These are phyloP conservation scores for Myodes glareolus DNA, from an alignment of 2,113 vertebrate genomes.

Conservation along the genomic window DNA sequence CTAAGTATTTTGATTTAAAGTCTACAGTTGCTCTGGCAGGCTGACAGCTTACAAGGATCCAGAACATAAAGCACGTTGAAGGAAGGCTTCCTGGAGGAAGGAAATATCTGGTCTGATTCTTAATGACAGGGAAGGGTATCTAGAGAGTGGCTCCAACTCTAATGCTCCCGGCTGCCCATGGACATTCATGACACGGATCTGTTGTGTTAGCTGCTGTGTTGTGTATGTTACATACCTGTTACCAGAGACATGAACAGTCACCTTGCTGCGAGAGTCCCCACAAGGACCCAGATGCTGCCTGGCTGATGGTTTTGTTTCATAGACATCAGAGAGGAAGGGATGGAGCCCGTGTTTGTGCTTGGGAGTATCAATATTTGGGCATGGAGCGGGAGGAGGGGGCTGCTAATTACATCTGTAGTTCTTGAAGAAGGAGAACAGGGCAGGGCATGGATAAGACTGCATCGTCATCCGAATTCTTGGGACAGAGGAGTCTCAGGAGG, in stretches of 20 bases:
- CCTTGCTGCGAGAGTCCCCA: slow-evolving; percentile 62
- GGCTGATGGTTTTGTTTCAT: slow-evolving; percentile 66
- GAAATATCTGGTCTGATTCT: not conserved
- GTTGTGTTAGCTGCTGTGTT: not conserved
- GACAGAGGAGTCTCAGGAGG: slow-evolving; percentile 79
- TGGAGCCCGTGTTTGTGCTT: not conserved
- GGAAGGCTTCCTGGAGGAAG: not conserved
- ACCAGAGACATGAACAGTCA: slow-evolving; percentile 15
- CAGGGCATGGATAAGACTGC: slow-evolving; percentile 65
- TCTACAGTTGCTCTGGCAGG: not conserved
- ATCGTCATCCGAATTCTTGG: slow-evolving; percentile 73
- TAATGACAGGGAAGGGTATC: not conserved
- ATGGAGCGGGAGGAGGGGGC: slow-evolving; percentile 31
- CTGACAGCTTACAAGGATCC: not conserved
- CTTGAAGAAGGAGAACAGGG: slow-evolving; percentile 76
- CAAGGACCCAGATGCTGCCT: slow-evolving; percentile 29
- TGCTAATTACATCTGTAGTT: slow-evolving; percentile 76
- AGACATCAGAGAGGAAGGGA: slow-evolving; percentile 51
- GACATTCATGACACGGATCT: slow-evolving; percentile 58
- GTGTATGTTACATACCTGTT: slow-evolving; percentile 54
- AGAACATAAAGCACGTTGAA: not conserved
- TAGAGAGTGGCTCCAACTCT: not conserved
- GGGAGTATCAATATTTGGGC: slow-evolving; percentile 69
- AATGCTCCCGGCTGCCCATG: not conserved
- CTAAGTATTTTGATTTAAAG: not conserved